These are phyloP conservation scores for Perithous albicinctus DNA, from an alignment of 2,888 invertebrate genomes.

Conservation along the genomic window DNA sequence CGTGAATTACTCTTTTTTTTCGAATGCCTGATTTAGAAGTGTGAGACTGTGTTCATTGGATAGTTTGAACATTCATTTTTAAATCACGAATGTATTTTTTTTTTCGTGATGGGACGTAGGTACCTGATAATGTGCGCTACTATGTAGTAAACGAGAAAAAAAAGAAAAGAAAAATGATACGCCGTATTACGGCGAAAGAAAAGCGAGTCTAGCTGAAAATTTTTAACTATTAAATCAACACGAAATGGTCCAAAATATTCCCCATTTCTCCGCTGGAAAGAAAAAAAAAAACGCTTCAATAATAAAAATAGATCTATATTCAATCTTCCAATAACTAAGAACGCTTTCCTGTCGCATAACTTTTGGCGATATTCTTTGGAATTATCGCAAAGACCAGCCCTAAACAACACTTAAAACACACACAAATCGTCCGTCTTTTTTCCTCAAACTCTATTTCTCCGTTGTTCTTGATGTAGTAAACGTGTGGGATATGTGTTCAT, in stretches of 20 bases:
- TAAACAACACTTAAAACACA: constrained; percentile 2
- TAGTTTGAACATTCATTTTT: constrained; percentile 24
- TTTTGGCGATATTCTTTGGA: constrained; percentile 21
- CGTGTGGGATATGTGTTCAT: constrained; percentile 46
- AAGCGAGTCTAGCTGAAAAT: constrained; percentile 32
- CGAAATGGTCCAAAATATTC: constrained; percentile 22
- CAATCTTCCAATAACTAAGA: constrained; percentile 34
- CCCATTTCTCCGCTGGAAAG: constrained; percentile 30
- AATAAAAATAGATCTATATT: constrained; percentile 32
- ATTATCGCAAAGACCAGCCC: constrained; percentile 8
- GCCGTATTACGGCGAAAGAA: constrained; percentile 27
- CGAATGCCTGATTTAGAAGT: constrained; percentile 9
- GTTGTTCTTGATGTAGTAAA: constrained; percentile 54
- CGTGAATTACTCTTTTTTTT: constrained; percentile 4
- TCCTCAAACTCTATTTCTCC: constrained; percentile 37
- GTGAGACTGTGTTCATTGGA: constrained; percentile 24
- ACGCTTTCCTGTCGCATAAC: constrained; percentile 49
- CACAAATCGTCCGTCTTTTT: constrained; percentile 35
- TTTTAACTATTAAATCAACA: constrained; percentile 19
- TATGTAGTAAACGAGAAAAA: constrained; percentile 46
- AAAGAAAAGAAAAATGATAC: constrained; percentile 12
- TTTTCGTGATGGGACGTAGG: constrained; percentile 63
- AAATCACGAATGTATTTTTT: constrained; percentile 34
- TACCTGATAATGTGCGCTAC: constrained; percentile 63
- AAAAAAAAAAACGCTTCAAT: constrained; percentile 16